Percentiles rank a stretch among this genome's conserved stretches.
Evolutionary conservation across 1,140 invertebrate genomes (phyloP).

Genomic region (Diuraphis noxia): DNA sequence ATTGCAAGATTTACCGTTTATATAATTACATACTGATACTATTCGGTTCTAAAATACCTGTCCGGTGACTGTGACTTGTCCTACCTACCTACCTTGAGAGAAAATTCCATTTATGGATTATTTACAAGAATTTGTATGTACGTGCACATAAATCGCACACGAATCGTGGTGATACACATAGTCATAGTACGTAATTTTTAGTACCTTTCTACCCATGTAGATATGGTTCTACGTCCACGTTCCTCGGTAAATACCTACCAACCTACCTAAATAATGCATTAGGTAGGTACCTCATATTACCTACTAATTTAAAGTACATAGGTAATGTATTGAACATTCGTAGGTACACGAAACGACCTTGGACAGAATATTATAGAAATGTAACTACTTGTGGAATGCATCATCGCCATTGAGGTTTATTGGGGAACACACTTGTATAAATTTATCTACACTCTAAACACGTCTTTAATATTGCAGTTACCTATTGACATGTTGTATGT

Average conservation of each 20-base stretch:
- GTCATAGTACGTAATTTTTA: background rate
- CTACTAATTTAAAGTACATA: background rate
- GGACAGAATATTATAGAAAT: background rate
- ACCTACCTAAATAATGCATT: background rate
- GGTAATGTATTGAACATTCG: background rate
- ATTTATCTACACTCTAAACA: background rate
- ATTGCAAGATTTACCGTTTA: background rate
- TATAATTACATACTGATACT: background rate
- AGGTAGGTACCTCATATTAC: too few species aligned
- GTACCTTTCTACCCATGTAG: background rate
- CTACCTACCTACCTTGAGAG: background rate
- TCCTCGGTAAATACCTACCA: background rate
- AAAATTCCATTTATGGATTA: slow-evolving; percentile 3
- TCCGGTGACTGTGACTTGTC: background rate
- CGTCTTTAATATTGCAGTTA: background rate
- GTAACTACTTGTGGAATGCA: slow-evolving; percentile 5
- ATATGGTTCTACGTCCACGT: background rate
- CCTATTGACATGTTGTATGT: background rate
- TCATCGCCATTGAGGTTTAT: background rate
- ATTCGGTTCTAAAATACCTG: background rate
- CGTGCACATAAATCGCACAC: background rate
- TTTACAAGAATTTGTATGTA: background rate
- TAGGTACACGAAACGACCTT: background rate
- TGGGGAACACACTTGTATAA: background rate
- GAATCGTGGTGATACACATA: background rate